Evolutionary conservation across 2,888 invertebrate genomes (phyloP), one percentile per base, ranked within the genome.

Genomic region (Piscicola geometra): DNA sequence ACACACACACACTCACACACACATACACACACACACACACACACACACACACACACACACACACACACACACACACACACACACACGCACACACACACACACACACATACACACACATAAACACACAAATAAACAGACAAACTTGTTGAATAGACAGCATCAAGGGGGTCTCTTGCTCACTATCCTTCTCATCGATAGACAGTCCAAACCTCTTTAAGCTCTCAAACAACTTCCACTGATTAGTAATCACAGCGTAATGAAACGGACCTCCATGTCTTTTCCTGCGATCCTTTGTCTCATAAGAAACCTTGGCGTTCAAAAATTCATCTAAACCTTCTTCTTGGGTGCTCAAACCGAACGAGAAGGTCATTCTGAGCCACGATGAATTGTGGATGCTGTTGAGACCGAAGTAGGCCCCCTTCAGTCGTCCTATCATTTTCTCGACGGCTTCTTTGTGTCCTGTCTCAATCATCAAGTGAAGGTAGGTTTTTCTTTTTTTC

Each of bases 141-240:
- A 71, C 77, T 30, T 67, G 32, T 70, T 75, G 75, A 0, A 75
- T 75, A 0, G 77, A 69, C 66, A 75, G 64, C 47, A 75, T 41
- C 33, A 77, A 69, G 9, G 77, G 56, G 2, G 77, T 75, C 50
- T 75, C 70, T 33, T 52, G 56, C 30, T 77, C 77, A 32, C 75
- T 69, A 56, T 77, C 77, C 50, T 64, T 75, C 0, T 60, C 64
- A 36, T 77, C 70, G 21, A 77, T 52, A 35, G 52, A 67, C n/a
- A 77, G 60, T 9, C 75, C 75, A 50, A 71, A 68, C 25, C 35
- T 41, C 1, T 15, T 32, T 18, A 75, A 28, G 0, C 69, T 35
- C 12, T 35, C 56, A 25, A 77, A 25, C 25, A 75, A 25, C 21
- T 71, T 25, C 50, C 60, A 35, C 21, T 75, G 75, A 25, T 75